phyloP scores from a whole-genome alignment of 1,140 invertebrate species.

The Zaprionus ghesquierei region DNA sequence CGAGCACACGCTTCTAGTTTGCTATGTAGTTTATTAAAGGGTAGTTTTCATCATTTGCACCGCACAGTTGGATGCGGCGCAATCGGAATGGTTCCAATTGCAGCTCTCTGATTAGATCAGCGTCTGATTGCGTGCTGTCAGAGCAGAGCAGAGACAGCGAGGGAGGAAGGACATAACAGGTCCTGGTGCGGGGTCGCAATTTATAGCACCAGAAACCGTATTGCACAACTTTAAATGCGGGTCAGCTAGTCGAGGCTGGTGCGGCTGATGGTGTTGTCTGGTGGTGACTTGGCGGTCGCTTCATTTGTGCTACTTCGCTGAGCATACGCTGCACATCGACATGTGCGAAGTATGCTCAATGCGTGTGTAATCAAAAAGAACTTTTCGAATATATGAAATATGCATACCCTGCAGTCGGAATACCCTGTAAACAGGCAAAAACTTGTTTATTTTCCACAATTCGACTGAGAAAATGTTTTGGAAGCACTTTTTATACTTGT shows the following conservation, averaged over 20 bases:
- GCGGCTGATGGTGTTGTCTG: conserved; percentile 64
- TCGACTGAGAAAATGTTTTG: not conserved
- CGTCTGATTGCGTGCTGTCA: conserved; percentile 65
- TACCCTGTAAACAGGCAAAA: not conserved
- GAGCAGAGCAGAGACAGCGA: conserved; percentile 4
- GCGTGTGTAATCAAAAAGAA: not conserved
- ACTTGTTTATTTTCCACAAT: not conserved
- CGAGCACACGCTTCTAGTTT: conserved; percentile 5
- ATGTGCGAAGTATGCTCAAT: conserved; percentile 1
- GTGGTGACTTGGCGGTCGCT: conserved; percentile 79
- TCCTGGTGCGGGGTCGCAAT: conserved; percentile 63
- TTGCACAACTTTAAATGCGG: conserved; percentile 81
- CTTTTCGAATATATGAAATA: not conserved
- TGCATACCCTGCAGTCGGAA: not conserved
- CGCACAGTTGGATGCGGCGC: conserved; percentile 62
- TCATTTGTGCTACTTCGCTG: conserved; percentile 79
- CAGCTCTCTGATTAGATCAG: conserved; percentile 71
- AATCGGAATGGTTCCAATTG: conserved; percentile 57
- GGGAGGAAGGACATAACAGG: conserved; percentile 48
- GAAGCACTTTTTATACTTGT: not conserved
- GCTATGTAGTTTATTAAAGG: conserved; percentile 82
- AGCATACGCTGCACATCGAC: conserved; percentile 80
- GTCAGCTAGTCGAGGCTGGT: conserved; percentile 49
- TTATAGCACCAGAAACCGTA: conserved; percentile 81
- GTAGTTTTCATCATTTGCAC: conserved; percentile 79